phyloP scores from a whole-genome alignment of 2,113 vertebrate genomes.

The Scalopus aquaticus region DNA sequence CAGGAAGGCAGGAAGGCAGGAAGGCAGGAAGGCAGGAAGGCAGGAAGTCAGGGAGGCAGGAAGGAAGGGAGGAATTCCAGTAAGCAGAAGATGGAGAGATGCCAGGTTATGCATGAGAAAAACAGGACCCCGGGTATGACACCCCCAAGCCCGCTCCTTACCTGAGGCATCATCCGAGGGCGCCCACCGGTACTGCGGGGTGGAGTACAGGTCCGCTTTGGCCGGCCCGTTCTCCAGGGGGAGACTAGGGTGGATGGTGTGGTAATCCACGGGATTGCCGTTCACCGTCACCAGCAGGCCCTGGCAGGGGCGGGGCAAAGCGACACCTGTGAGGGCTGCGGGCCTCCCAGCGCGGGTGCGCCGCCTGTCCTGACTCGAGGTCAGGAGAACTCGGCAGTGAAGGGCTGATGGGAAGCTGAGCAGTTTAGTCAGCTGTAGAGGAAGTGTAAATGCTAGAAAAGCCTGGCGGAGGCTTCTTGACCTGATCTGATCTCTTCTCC shows the following conservation, averaged over 20 bases:
- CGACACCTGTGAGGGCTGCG: not conserved
- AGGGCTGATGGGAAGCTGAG: not conserved
- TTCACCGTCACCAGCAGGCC: constrained; percentile 91
- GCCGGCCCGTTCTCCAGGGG: constrained; percentile 93
- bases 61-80: not conserved
- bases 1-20: not conserved
- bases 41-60: not conserved
- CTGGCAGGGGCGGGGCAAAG: constrained; percentile 78
- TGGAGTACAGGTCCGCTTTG: constrained; percentile 93
- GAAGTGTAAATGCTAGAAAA: too few relatives aligned
- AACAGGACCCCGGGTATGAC: rapidly evolving
- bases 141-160: constrained; percentile 60
- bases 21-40: not conserved
- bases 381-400: rapidly evolving
- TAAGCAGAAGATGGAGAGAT: not conserved
- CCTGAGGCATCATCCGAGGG: constrained; percentile 83
- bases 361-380: rapidly evolving
- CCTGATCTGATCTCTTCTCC: not conserved
- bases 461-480: not conserved
- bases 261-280: constrained; percentile 93
- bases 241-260: constrained; percentile 85
- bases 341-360: rapidly evolving
- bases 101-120: rapidly evolving
- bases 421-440: not conserved
- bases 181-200: constrained; percentile 94